Evolutionary conservation across 2,113 vertebrate species (phyloP), one percentile per base, ranked within the genome.

Genomic region (Cricetomys ansorgei): DNA sequence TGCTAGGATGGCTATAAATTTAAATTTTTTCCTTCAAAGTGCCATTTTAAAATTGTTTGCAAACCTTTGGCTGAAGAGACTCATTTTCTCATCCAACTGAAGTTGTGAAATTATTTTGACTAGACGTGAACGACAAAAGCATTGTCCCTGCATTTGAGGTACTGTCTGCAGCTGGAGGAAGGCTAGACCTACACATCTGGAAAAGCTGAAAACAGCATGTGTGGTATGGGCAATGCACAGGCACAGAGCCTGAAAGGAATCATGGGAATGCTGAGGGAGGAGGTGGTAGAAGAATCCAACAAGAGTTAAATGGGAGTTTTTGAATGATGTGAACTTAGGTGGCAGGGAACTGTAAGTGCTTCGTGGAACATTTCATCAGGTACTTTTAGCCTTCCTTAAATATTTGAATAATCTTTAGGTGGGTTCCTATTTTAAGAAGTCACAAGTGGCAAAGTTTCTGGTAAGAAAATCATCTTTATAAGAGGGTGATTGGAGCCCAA

Each of bases 361-460:
- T 87, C 37, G n/a, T n/a, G 7, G 40, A 57, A 62, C 59, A 89
- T 59, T 90, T 70, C 69, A 57, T 75, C 67, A 89, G 45, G 53
- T 4, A 90, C 3, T 73, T 73, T 55, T 72, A 25, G 5, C 15
- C 9, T 89, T 77, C 76, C 67, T 48, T 80, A 94, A 83, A 75
- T 88, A 92, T 92, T 95, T 85, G 79, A 94, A 59, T 21, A 64
- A 31, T 57, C 81, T 95, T 73, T 23, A 79, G 75, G 59, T 75
- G 15, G 15, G 8, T 89, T 40, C 15, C 59, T 80, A 12, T 70
- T 45, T 92, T 70, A 88, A 27, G 34, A 97, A 76, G 64, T 93
- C 4, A 88, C 25, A n/a, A 34, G 85, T 57, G 53, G 31, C 21
- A 87, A 93, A 92, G 37, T 7, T 73, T 95, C 34, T 73, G 34